phyloP scores from a whole-genome alignment of 2,888 invertebrate genomes.

The Pristionchus entomophagus region DNA sequence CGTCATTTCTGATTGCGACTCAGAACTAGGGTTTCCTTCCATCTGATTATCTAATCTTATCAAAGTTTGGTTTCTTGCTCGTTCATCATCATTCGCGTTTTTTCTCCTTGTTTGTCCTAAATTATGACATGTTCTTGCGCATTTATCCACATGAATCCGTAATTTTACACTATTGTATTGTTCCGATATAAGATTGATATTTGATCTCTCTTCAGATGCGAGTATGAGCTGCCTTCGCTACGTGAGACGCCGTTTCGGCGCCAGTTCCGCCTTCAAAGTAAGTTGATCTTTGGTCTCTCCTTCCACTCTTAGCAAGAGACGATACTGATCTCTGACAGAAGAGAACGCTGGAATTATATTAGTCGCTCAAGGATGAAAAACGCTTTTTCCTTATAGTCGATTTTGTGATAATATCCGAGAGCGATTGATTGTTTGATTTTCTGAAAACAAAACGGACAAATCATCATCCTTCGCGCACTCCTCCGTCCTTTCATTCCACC shows the following conservation, averaged over 20 bases:
- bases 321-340: neutral
- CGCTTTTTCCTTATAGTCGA: neutral
- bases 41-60: neutral
- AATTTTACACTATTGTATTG: no score
- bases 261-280: conserved; percentile 10
- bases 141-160: no score
- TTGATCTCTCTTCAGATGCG: conserved; percentile 32
- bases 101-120: no score
- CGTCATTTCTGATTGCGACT: neutral
- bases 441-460: no score
- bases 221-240: conserved; percentile 35
- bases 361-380: no score
- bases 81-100: neutral
- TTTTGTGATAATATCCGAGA: neutral
- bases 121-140: no score
- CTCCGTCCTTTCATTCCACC: neutral
- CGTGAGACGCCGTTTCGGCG: conserved; percentile 13
- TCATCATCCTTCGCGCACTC: no score
- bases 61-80: neutral
- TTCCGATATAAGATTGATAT: no score
- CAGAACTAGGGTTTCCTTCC: neutral
- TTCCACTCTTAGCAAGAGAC: neutral
- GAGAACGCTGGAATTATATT: neutral
- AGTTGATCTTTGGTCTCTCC: conserved; percentile 32
- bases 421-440: neutral